A percentile compares a stretch with the other conserved stretches of the same genome.
Conservation (phyloP, 1,140 invertebrate genomes). For the Temnothorax nylanderi region DNA sequence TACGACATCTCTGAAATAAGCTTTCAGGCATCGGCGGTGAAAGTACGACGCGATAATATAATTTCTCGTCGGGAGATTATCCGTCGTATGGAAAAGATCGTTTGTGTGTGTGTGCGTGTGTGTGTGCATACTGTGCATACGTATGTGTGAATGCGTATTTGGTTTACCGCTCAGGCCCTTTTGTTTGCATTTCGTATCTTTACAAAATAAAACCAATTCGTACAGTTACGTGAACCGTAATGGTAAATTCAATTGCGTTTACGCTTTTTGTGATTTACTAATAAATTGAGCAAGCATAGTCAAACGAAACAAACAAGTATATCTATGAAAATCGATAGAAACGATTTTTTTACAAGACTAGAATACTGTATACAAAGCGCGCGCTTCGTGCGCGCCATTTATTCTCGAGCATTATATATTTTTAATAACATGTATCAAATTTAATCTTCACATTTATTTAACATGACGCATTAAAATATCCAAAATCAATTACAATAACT, state of each 20-base stretch:
- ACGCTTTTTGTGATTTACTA: conserved; percentile 6
- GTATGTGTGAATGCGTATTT: not conserved
- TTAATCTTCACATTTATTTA: no score
- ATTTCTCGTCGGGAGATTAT: conserved; percentile 35
- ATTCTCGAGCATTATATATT: no score
- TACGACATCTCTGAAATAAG: conserved; percentile 46
- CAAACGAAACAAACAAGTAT: not conserved
- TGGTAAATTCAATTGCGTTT: conserved; percentile 25
- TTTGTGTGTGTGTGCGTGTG: not conserved
- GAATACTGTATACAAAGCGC: no score
- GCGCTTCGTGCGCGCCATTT: no score
- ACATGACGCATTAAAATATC: no score
- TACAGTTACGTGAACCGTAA: conserved; percentile 1
- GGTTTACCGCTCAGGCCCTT: not conserved
- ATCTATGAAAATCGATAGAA: not conserved
- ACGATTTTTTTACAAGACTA: not conserved
- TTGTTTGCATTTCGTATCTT: conserved; percentile 20
- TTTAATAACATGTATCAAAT: no score
- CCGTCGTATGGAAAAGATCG: not conserved
- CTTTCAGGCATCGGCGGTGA: conserved; percentile 17
- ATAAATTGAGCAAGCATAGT: conserved; percentile 28
- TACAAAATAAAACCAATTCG: conserved; percentile 39
- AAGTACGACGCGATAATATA: conserved; percentile 52
- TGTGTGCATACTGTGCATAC: no score
- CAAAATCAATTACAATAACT: no score